Conservation (phyloP, 2,113 vertebrate genomes). For the Psephotus haematonotus region DNA sequence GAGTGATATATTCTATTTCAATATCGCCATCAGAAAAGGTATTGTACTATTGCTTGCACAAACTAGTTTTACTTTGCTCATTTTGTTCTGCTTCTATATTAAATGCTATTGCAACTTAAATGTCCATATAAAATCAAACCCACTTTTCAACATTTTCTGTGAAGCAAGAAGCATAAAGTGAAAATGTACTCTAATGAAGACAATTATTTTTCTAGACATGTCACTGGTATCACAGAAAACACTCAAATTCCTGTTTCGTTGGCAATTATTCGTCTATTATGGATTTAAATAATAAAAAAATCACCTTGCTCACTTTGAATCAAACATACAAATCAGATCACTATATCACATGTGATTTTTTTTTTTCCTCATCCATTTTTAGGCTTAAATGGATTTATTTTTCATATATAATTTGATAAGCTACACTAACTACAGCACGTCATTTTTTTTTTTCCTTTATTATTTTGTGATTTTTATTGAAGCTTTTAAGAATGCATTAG, state of each 20-base stretch:
- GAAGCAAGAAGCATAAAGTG: not conserved
- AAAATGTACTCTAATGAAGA: not conserved
- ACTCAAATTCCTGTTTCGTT: not conserved
- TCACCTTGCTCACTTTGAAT: not conserved
- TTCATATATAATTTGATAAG: not conserved
- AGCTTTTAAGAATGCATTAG: not conserved
- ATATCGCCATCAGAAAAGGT: not conserved
- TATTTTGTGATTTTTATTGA: not conserved
- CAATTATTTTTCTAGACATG: not conserved
- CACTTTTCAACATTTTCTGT: not conserved
- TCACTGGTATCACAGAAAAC: not conserved
- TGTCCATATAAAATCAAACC: not conserved
- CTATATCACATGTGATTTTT: not conserved
- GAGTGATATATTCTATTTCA: not conserved
- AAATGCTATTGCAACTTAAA: not conserved
- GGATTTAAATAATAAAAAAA: not conserved
- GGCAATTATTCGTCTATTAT: not conserved
- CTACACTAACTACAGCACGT: not conserved
- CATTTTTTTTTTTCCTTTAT: not conserved
- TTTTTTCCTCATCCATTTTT: not conserved
- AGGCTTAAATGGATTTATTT: not conserved
- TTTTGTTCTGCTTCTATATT: not conserved
- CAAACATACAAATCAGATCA: not conserved
- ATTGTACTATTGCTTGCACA: not conserved
- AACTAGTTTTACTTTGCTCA: not conserved